Evolutionary conservation across 1,140 invertebrate genomes (phyloP).

Genomic region (Cecropterus lyciades): DNA sequence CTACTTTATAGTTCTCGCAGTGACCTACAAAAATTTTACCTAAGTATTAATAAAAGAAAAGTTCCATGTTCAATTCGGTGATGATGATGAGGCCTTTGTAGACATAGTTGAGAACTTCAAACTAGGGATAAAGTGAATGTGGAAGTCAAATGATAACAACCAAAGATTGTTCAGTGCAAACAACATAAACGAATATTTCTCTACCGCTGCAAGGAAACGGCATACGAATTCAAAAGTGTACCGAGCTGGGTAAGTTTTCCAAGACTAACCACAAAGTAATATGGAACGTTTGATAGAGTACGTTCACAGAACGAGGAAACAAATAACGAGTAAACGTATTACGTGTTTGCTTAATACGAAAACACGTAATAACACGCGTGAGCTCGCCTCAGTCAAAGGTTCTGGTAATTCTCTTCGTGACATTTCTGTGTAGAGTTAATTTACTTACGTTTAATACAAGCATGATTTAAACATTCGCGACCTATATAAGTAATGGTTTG

Average conservation of each 20-base stretch:
- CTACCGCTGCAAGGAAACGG: background rate
- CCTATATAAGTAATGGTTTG: too few relatives aligned
- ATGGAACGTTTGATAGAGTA: slow-evolving; percentile 21
- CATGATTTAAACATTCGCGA: background rate
- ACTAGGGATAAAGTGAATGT: too few relatives aligned
- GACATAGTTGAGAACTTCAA: too few relatives aligned
- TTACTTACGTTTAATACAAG: slow-evolving; percentile 19
- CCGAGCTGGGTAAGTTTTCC: too few relatives aligned
- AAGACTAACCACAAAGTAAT: slow-evolving; percentile 16
- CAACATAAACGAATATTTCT: too few relatives aligned
- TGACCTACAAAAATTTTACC: too few relatives aligned
- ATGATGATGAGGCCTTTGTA: too few relatives aligned
- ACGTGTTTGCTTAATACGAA: slow-evolving; percentile 26
- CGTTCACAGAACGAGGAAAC: slow-evolving; percentile 23
- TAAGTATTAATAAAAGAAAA: too few relatives aligned
- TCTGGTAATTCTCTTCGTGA: slow-evolving; percentile 16
- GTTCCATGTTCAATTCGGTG: too few relatives aligned
- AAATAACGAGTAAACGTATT: slow-evolving; percentile 22
- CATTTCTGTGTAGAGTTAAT: slow-evolving; percentile 24
- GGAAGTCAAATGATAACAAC: too few relatives aligned
- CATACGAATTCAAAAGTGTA: slow-evolving; percentile 3
- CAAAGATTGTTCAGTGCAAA: too few relatives aligned
- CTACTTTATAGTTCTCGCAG: too few relatives aligned
- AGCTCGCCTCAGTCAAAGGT: slow-evolving; percentile 25
- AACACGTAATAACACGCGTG: slow-evolving; percentile 34